Evolutionary conservation across 2,797 vertebrate genomes (phyloP), one percentile per base, ranked within the genome.

Genomic region (Denticeps clupeoides): DNA sequence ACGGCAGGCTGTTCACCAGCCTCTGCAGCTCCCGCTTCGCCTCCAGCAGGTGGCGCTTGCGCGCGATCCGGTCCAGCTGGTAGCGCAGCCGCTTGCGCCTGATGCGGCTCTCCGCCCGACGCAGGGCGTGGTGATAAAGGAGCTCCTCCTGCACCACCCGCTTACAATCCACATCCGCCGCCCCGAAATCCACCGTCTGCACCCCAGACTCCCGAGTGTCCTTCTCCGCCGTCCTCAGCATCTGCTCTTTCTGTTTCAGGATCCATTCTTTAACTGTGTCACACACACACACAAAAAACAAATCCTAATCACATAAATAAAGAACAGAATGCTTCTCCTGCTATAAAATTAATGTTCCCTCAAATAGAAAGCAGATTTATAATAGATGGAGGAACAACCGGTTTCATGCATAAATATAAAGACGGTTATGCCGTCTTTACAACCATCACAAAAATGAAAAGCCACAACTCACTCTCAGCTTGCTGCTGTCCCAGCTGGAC

Each of bases 241-340:
- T 72, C 12, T 54, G 79, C 53, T 69, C 76, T 47, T 85, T 87
- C 73, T 90, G 85, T 62, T 78, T 78, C 33, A 85, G 53, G 60
- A 93, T 83, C 88, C 89, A 89, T 76, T 84, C 84, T 54, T 89
- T 79, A 59, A 91, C 95, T 99, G 69, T 51, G 61, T 53, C 41
- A 59, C 13, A 59, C 43, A 31, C 16, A 2, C 16, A 16, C 16
- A 16, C 16, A 2, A 23, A 2, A 6, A 24, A 23, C 7, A 26
- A 26, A 25, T 26, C 25, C 26, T 26, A 26, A 26, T 26, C 9
- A 26, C 26, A 25, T 9, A 9, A 47, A n/a, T n/a, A n/a, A n/a
- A n/a, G n/a, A n/a, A n/a, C n/a, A n/a, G n/a, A n/a, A n/a, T n/a
- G n/a, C n/a, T n/a, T n/a, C n/a, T n/a, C n/a, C n/a, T n/a, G n/a